phyloP scores from a whole-genome alignment of 2,888 invertebrate species.

The Leptinotarsa tumamoca region DNA sequence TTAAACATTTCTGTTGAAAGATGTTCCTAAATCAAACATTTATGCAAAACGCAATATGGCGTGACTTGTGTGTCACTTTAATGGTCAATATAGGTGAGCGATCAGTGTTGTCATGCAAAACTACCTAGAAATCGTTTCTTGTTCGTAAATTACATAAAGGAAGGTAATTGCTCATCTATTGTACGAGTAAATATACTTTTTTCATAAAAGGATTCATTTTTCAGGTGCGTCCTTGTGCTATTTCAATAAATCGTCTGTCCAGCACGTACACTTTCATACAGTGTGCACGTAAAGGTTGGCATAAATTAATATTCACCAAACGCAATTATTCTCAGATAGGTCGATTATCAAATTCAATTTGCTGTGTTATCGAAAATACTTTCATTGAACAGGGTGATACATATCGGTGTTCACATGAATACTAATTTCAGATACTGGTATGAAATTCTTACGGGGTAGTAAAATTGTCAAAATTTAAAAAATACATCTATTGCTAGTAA shows the following conservation, averaged over 20 bases:
- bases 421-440: too few relatives aligned
- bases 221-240: background rate
- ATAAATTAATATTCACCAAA: too few relatives aligned
- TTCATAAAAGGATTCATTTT: conserved; percentile 3
- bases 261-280: background rate
- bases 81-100: conserved; percentile 3
- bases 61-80: conserved; percentile 19
- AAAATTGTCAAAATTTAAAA: too few relatives aligned
- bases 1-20: background rate
- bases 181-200: conserved; percentile 24
- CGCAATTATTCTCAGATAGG: too few relatives aligned
- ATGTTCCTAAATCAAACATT: conserved; percentile 18
- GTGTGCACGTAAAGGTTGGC: background rate
- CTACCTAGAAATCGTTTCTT: conserved; percentile 1
- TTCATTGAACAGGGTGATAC: too few relatives aligned
- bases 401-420: too few relatives aligned
- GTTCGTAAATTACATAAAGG: conserved; percentile 11
- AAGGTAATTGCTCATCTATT: conserved; percentile 7
- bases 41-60: conserved; percentile 8
- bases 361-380: too few relatives aligned
- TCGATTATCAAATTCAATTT: too few relatives aligned
- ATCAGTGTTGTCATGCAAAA: conserved; percentile 1
- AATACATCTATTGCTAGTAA: background rate
- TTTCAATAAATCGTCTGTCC: conserved; percentile 3
- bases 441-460: too few relatives aligned